These are phyloP conservation scores for Chouioia cunea DNA, from an alignment of 2,888 invertebrate genomes.

Conservation along the genomic window DNA sequence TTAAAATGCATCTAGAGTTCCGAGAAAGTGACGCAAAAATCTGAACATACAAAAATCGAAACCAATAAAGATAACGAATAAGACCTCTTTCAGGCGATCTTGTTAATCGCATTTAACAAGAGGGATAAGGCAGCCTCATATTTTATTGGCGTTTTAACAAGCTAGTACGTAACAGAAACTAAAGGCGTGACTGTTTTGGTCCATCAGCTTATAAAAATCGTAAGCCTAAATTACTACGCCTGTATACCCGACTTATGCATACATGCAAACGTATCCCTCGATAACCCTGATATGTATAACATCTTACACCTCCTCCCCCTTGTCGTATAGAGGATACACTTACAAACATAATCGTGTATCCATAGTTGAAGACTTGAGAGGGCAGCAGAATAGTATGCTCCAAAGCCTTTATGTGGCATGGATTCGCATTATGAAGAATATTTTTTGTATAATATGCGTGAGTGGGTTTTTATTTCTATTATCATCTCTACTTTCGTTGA, in stretches of 20 bases:
- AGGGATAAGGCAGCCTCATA: conserved; percentile 18
- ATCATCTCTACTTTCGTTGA: not conserved
- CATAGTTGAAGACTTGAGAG: conserved; percentile 4
- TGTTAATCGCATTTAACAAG: conserved; percentile 8
- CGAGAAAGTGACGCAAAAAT: not conserved
- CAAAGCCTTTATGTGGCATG: conserved; percentile 30
- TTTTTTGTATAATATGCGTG: conserved; percentile 12
- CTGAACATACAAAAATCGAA: conserved; percentile 1
- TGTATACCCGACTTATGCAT: not conserved
- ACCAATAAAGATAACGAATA: conserved; percentile 25
- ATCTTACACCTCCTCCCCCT: not conserved
- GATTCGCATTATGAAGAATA: conserved; percentile 31
- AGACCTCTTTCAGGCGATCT: conserved; percentile 32
- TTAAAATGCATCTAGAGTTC: no score
- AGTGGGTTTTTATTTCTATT: not conserved
- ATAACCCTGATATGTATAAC: not conserved
- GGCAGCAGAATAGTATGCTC: not conserved
- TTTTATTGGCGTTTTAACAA: no score
- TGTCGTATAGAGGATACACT: not conserved
- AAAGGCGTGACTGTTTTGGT: conserved; percentile 27
- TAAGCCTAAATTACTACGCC: conserved; percentile 30
- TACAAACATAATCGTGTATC: not conserved
- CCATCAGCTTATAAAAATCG: conserved; percentile 18
- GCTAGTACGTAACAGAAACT: conserved; percentile 47
- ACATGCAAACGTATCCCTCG: not conserved